Percentiles rank a stretch among this genome's conserved stretches.
These are phyloP conservation scores for Vidua macroura DNA, from an alignment of 2,113 vertebrate species.

Conservation along the genomic window DNA sequence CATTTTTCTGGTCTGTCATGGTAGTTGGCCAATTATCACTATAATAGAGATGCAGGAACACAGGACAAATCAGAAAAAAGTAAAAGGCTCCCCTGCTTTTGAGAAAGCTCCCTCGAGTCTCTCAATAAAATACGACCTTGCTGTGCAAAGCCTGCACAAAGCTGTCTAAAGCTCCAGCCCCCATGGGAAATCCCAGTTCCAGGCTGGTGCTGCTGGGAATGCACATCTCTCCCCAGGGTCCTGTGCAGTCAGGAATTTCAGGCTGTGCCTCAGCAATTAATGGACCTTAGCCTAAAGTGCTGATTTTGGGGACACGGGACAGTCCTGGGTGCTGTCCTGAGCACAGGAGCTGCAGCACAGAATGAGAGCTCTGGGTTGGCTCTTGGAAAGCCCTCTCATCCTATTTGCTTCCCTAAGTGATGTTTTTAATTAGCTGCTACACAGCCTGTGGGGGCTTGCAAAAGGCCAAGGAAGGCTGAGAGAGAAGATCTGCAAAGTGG, in stretches of 20 bases:
- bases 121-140: background rate
- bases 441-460: background rate
- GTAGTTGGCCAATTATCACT: background rate
- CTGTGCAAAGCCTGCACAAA: background rate
- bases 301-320: background rate
- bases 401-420: background rate
- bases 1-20: rapidly evolving
- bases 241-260: background rate
- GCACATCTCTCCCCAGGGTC: background rate
- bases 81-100: background rate
- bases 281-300: background rate
- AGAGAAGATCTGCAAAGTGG: background rate
- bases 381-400: background rate
- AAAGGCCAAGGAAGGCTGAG: background rate
- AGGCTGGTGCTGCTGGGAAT: background rate
- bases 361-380: background rate
- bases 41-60: background rate
- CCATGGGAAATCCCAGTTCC: background rate
- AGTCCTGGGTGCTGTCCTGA: background rate
- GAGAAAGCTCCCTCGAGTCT: background rate
- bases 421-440: background rate
- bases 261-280: background rate
- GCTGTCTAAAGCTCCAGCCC: background rate
- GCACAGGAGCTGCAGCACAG: background rate
- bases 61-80: background rate